A percentile compares a stretch with the other conserved stretches of the same genome.
These are phyloP conservation scores for Tridacna crocea DNA, from an alignment of 2,888 invertebrate species.

Conservation along the genomic window DNA sequence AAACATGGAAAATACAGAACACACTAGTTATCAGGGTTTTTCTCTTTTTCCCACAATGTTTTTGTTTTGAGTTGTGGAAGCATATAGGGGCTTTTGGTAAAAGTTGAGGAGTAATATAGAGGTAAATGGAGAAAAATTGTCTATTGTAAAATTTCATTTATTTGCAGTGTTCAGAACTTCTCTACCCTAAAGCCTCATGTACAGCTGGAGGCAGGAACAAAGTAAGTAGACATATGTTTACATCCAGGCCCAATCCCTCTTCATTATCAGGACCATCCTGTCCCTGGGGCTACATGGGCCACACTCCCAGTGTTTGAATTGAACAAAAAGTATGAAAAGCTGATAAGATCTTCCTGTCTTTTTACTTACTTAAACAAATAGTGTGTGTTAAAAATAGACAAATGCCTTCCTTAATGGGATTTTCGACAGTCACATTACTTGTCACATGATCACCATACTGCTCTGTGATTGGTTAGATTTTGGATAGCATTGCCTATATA, in stretches of 20 bases:
- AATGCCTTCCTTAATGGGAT: conserved; percentile 40
- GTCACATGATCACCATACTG: conserved; percentile 15
- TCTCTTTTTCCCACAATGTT: background rate
- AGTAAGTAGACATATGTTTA: conserved; percentile 63
- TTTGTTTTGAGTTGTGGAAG: background rate
- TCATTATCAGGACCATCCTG: background rate
- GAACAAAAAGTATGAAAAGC: conserved; percentile 1
- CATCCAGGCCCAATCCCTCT: conserved; percentile 17
- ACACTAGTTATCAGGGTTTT: background rate
- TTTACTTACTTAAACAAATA: conserved; percentile 39
- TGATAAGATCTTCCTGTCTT: conserved; percentile 35
- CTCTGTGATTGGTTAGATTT: conserved; percentile 8
- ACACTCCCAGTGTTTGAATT: conserved; percentile 26
- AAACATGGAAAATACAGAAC: too few species aligned
- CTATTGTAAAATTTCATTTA: conserved; percentile 18
- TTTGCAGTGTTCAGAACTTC: conserved; percentile 66
- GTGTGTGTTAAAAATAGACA: conserved; percentile 55
- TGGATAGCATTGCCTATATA: background rate
- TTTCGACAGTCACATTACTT: conserved; percentile 8
- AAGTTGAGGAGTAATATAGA: too few species aligned
- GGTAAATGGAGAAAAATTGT: too few species aligned
- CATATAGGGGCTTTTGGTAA: background rate
- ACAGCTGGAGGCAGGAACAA: conserved; percentile 64
- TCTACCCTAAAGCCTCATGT: conserved; percentile 62
- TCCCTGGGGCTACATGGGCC: conserved; percentile 12